Evolutionary conservation across 2,888 invertebrate species (phyloP), one percentile per base, ranked within the genome.

Genomic region (Hyposoter dolosus): DNA sequence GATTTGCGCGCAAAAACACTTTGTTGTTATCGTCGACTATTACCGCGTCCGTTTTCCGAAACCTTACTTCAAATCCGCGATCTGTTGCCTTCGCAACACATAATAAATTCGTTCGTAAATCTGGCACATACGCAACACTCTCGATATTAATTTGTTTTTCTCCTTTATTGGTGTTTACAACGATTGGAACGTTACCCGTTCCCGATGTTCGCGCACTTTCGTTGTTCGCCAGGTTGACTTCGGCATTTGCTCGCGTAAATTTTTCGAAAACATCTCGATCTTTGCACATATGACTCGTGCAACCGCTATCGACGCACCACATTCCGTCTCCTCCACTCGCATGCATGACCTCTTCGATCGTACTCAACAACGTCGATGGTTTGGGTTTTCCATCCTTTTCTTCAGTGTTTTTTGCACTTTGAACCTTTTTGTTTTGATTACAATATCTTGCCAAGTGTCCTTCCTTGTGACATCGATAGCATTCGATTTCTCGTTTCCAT

Each of bases 51-150:
- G 80, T 87, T 50, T 81, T 50, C n/a, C 80, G 32, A 17, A 88
- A 86, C 28, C 28, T 32, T 17, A 85, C 85, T 72, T 77, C 40
- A 53, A 23, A 65, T 6, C 71, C 82, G n/a, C 66, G 78, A 63
- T 88, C 87, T 12, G 87, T 88, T 7, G 84, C 85, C 17, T 76
- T 82, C 10, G 87, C 56, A 3, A 88, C 86, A 3, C 84, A 88
- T 40, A 88, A 56, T 35, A 83, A 76, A 65, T 87, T 87, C 9
- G 84, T 86, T n/a, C 83, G 68, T 10, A 87, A n/a, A 78, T 85
- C 81, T 17, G 82, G 68, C 1, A 85, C 83, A 35, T 69, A 75
- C 3, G 43, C 43, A 4, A 77, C 23, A 9, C 35, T 66, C n/a
- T 66, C 40, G n/a, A 66, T 35, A 40, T 66, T 66, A 40, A 66